Conservation (phyloP, 2,888 invertebrate genomes). For the Willowsia nigromaculata region DNA sequence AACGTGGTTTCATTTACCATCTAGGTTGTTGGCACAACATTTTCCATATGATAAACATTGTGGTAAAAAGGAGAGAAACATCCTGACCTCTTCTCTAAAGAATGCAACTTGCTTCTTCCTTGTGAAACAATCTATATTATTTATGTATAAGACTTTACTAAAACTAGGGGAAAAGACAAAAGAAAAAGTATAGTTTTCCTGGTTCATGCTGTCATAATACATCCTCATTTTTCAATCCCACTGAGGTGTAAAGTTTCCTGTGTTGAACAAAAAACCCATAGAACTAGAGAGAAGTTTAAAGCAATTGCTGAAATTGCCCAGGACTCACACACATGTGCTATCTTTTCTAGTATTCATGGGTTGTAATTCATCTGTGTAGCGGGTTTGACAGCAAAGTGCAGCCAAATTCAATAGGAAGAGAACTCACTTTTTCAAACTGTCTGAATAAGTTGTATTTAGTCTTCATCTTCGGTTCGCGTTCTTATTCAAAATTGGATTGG, state of each 20-base stretch:
- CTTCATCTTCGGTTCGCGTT: neutral
- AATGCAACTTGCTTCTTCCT: neutral
- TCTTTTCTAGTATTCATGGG: neutral
- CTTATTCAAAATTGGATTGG: neutral
- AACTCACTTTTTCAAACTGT: conserved; percentile 35
- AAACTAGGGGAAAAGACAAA: neutral
- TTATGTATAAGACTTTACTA: neutral
- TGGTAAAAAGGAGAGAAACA: neutral
- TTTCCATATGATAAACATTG: conserved; percentile 5
- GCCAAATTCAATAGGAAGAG: neutral
- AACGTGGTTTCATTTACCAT: conserved; percentile 9
- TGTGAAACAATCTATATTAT: neutral
- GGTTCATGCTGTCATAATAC: conserved; percentile 54
- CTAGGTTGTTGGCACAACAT: neutral
- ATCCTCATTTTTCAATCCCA: conserved; percentile 54
- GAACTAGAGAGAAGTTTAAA: neutral
- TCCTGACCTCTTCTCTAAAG: neutral
- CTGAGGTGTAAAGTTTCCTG: conserved; percentile 37
- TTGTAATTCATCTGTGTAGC: conserved; percentile 7
- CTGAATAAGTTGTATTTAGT: conserved; percentile 18
- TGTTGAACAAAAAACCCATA: neutral
- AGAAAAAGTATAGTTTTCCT: neutral
- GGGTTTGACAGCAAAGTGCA: neutral
- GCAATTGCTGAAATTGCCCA: neutral
- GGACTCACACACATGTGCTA: neutral